Base-by-base conservation (phyloP, 2,113 vertebrate genomes). In the Etia nguti region DNA sequence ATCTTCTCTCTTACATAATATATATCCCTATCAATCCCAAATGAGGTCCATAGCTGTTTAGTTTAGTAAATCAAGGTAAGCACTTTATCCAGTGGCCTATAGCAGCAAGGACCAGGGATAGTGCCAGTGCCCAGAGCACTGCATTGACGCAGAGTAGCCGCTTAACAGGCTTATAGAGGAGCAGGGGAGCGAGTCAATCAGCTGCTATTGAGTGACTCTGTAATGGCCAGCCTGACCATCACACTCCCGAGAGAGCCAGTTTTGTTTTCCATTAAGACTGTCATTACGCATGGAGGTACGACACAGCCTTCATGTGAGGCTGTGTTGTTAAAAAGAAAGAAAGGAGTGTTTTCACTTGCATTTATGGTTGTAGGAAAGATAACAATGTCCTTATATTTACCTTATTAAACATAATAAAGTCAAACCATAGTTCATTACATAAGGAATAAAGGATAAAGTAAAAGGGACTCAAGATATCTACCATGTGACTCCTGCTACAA, bases 221-320 rank as follows among this genome's bases (percentile, higher is more conserved):
- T 93, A 94, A 93, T 94, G 93, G 93, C 83, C 83, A 90, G 85
- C 87, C 91, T 94, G 95, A 94, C 88, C 89, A 94, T 91, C 90
- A 90, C 92, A 90, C 90, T 92, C 93, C 93, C 83, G 55, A 38
- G 90, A 93, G 93, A 93, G 88, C 5, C 89, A 75, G 82, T 93
- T 95, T 96, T 93, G 90, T 95, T 95, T 93, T 93, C 95, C 92
- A 95, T 95, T 95, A 94, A 93, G 93, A 85, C 85, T 91, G 93
- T 93, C 92, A 93, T 95, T 95, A 94, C 56, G 60, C 81, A 48
- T 50, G 29, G 60, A 87, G 82, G 84, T 87, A 84, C 1, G 48
- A 75, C 88, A 59, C 65, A 57, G 55, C 59, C 87, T 56, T 87
- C 56, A 20, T 82, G 48, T 24, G 73, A 87, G 22, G 56, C 79